Conservation (phyloP, 2,113 vertebrate species). For the Dinomys branickii region DNA sequence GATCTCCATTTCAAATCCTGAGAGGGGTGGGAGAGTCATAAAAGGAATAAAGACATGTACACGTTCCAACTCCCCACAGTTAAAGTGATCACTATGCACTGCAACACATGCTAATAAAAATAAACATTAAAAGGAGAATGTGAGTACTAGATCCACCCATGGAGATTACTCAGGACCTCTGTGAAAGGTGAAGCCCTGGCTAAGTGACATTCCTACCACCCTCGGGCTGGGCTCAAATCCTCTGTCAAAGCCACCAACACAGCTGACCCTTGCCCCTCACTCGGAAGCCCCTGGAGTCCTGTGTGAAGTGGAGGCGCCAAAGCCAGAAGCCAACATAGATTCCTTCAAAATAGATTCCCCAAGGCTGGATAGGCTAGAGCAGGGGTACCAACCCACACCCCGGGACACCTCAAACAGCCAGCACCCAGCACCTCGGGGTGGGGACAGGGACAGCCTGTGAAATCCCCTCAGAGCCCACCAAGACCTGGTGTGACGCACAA, state of each 20-base stretch:
- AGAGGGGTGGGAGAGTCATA: neutral
- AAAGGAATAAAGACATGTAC: neutral
- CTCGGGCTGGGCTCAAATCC: neutral
- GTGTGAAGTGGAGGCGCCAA: rapidly evolving
- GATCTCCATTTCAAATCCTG: neutral
- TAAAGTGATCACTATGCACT: neutral
- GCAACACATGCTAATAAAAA: neutral
- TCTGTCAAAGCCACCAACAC: neutral
- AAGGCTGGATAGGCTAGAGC: neutral
- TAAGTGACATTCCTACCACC: neutral
- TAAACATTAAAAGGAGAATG: neutral
- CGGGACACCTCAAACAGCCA: neutral
- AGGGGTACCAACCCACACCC: neutral
- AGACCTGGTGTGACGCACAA: neutral
- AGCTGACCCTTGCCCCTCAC: neutral
- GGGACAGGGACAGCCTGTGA: neutral
- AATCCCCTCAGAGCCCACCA: too few relatives aligned
- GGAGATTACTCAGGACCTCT: neutral
- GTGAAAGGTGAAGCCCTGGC: rapidly evolving
- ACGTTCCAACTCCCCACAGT: neutral
- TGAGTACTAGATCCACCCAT: rapidly evolving
- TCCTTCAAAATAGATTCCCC: neutral
- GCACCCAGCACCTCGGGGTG: neutral
- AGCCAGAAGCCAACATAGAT: rapidly evolving
- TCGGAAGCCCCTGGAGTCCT: neutral